phyloP scores from a whole-genome alignment of 2,797 vertebrate species.

The Acridotheres tristis region DNA sequence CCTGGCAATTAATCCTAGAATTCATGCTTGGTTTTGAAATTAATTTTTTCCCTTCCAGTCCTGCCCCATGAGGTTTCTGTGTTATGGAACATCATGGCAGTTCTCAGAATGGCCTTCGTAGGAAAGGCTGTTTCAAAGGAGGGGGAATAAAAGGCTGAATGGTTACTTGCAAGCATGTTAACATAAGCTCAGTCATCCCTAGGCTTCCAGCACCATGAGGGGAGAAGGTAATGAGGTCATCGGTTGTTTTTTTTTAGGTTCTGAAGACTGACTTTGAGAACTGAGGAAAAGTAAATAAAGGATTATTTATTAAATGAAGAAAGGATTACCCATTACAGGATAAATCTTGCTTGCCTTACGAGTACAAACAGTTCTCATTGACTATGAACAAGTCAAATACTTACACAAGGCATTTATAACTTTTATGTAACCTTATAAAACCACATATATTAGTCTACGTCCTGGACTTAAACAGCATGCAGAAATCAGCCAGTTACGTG shows the following conservation, averaged over 20 bases:
- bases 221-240: conserved; percentile 64
- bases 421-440: conserved; percentile 30
- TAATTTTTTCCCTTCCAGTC: background rate
- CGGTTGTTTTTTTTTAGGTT: conserved; percentile 43
- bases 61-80: background rate
- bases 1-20: background rate
- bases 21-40: background rate
- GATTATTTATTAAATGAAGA: conserved; percentile 70
- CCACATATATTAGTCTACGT: background rate
- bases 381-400: conserved; percentile 54
- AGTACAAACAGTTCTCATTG: conserved; percentile 57
- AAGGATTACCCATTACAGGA: conserved; percentile 62
- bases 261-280: conserved; percentile 56
- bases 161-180: background rate
- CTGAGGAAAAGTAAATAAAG: conserved; percentile 58
- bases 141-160: background rate
- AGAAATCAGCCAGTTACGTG: background rate
- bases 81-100: background rate
- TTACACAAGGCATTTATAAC: conserved; percentile 44
- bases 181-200: conserved; percentile 21
- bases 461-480: background rate
- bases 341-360: conserved; percentile 44
- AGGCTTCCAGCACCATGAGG: conserved; percentile 20
- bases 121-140: background rate
- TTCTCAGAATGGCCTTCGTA: background rate